Percentiles rank a stretch among this genome's conserved stretches.
Conservation (phyloP, 2,113 vertebrate species). For the cat (Felis catus) region F.catus_Fca126_mat1.0 CM031412.1:21016501-21017000, state of each 20-base stretch:
- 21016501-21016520: not conserved
- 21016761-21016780: not conserved
- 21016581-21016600: not conserved
- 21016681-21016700: not conserved
- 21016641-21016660: not conserved
- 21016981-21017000: slow-evolving; percentile 43
- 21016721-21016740: slow-evolving; percentile 5
- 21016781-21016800: slow-evolving; percentile 31
- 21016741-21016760: slow-evolving; percentile 21
- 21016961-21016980: slow-evolving; percentile 40
- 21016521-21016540: not conserved
- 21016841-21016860: not conserved
- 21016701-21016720: not conserved
- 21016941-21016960: slow-evolving; percentile 61
- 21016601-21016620: not conserved
- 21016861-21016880: not conserved
- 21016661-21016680: not conserved
- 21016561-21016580: not conserved
- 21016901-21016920: slow-evolving; percentile 51
- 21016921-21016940: slow-evolving; percentile 53
- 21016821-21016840: not conserved
- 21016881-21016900: slow-evolving; percentile 33
- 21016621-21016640: not conserved
- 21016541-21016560: not conserved
- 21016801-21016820: not conserved